Evolutionary conservation across 2,113 vertebrate genomes (phyloP).

Genomic region (Poeciliopsis retropinna): DNA sequence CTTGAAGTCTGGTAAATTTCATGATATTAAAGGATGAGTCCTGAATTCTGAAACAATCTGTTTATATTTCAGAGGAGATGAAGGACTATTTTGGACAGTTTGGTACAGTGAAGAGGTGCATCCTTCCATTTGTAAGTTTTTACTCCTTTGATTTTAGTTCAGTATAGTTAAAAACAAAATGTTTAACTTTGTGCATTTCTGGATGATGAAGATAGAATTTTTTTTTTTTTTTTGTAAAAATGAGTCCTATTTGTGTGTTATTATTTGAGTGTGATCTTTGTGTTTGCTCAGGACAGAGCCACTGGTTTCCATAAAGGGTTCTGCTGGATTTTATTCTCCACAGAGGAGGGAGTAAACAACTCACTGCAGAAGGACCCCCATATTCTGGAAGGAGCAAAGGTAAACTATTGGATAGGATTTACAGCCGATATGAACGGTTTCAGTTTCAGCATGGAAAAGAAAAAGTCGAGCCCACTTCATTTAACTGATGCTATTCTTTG

Average conservation of each 20-base stretch:
- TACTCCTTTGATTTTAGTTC: no score
- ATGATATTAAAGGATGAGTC: not conserved
- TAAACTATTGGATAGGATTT: not conserved
- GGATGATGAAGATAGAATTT: not conserved
- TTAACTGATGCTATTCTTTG: not conserved
- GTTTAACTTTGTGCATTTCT: not conserved
- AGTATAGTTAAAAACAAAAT: no score
- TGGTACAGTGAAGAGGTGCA: constrained; percentile 83
- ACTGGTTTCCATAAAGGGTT: constrained; percentile 91
- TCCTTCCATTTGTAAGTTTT: constrained; percentile 89
- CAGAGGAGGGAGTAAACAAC: constrained; percentile 81
- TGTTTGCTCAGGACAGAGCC: constrained; percentile 80
- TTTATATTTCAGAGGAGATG: constrained; percentile 83
- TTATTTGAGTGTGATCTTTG: not conserved
- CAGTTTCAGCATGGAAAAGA: not conserved
- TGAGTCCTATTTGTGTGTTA: not conserved
- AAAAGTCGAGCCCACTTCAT: not conserved
- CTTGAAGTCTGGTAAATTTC: not conserved
- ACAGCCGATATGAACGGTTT: not conserved
- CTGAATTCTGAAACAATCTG: not conserved
- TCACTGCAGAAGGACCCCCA: constrained; percentile 87
- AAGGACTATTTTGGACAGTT: constrained; percentile 90
- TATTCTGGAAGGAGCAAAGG: constrained; percentile 88
- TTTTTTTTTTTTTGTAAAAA: not conserved
- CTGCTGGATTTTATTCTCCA: constrained; percentile 85